Base-by-base conservation (phyloP, 1,140 invertebrate genomes). In the Amyelois transitella region DNA sequence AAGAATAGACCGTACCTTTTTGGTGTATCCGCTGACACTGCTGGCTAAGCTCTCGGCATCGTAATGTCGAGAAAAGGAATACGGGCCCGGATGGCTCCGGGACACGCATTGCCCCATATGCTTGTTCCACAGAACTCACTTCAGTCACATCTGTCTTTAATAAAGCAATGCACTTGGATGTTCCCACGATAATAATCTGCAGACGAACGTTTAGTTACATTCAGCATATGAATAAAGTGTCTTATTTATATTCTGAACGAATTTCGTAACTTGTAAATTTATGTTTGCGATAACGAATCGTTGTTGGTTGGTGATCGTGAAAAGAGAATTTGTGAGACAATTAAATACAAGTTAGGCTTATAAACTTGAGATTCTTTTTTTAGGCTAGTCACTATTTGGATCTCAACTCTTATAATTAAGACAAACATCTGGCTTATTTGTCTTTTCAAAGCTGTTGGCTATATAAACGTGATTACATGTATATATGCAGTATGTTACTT, bases 81-180 rank as follows among this genome's bases (percentile, higher is more conserved):
- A 85, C 14, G 83, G 64, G 74, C 81, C 84, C 75, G 81, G 81
- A 72, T 79, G 71, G 60, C 81, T 76, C 81, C 83, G 81, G 78
- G 83, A 86, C 66, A 86, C 81, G 76, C 83, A 86, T 86, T 86
- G 83, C 80, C 83, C 83, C 83, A 86, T 86, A 86, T 64, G 82
- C 74, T 62, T 69, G 70, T 59, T 44, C 66, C 75, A 78, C 67
- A 63, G 63, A 64, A 63, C 63, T 72, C 69, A 73, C 18, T 48
- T 21, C 6, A 75, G 66, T 64, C 72, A 75, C 72, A 75, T 72
- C 38, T 62, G 62, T 66, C 55, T 65, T 56, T 45, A 55, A 17
- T 32, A 19, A 18, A 53, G 51, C 53, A 55, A 52, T 57, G 24
- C 38, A 55, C 51, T 51, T 38, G 28, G 4, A 32, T 32, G 28